Evolutionary conservation across 2,113 vertebrate species (phyloP), one percentile per base, ranked within the genome.

Genomic region (Stercorarius parasiticus): DNA sequence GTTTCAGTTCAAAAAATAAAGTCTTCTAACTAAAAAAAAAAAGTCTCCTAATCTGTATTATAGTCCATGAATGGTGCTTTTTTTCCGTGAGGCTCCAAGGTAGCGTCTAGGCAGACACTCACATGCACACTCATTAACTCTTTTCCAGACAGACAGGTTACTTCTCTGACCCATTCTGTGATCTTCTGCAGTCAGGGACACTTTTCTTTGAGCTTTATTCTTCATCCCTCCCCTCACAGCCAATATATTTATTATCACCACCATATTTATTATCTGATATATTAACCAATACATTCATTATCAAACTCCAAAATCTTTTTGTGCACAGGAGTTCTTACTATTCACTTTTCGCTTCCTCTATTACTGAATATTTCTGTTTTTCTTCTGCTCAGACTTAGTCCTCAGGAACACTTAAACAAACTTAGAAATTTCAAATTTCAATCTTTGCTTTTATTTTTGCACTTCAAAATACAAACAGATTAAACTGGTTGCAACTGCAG

Each of bases 101-200:
- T 30, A 62, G 2, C 7, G 7, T 43, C 8, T 66, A 50, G 42
- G 20, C 29, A 86, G 30, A 34, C 12, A 55, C 26, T 66, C 12
- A 30, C 10, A 27, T 6, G 5, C 9, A 14, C 4, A 15, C 2
- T 26, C 25, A 20, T 22, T n/a, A 69, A 8, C 13, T 10, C 3
- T 82, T n/a, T 50, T 62, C 16, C 23, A 40, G 55, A 65, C 15
- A 64, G 4, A 36, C 19, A 29, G 6, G 1, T 36, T 82, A 58
- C 15, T n/a, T 59, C 18, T 53, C 9, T 62, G 47, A 7, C 32
- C 5, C 21, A 7, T 49, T 71, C 27, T 55, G 11, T 36, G 32
- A 27, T 36, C 13, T 61, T 55, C 30, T 1, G 1, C 11, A n/a
- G 10, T 4, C 22, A 70, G 9, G 9, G 3, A 21, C 10, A 32